Percentiles rank a stretch among this genome's conserved stretches.
Evolutionary conservation across 2,888 invertebrate genomes (phyloP).

Genomic region (Noctua pronuba): DNA sequence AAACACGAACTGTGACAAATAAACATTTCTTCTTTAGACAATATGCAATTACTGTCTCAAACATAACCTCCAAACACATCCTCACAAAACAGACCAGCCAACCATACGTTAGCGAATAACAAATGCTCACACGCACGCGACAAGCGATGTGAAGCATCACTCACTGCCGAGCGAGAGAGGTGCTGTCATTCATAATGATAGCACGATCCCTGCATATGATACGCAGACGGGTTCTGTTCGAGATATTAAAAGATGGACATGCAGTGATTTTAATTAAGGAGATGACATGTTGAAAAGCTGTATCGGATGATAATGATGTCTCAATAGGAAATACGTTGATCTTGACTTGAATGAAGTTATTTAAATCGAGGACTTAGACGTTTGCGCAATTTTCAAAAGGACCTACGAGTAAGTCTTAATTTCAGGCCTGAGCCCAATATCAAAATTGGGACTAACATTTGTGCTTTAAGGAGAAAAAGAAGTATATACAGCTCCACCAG

Average conservation of each 20-base stretch:
- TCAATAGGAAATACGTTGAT: background rate
- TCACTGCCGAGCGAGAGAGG: conserved; percentile 49
- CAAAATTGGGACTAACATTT: background rate
- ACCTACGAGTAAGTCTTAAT: background rate
- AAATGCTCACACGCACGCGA: conserved; percentile 57
- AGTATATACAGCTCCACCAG: background rate
- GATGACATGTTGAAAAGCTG: conserved; percentile 32
- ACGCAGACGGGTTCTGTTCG: conserved; percentile 30
- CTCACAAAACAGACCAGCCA: background rate
- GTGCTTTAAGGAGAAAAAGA: background rate
- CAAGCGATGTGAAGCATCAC: conserved; percentile 50
- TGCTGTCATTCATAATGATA: conserved; percentile 62
- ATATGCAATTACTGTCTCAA: background rate
- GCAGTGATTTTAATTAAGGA: conserved; percentile 30
- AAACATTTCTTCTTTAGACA: too few relatives aligned
- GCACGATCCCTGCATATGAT: conserved; percentile 53
- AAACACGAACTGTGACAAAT: background rate
- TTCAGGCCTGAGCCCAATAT: background rate
- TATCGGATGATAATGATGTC: conserved; percentile 12
- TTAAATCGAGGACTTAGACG: background rate
- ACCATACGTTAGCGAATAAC: conserved; percentile 30
- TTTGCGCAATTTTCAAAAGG: background rate
- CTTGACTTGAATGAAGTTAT: background rate
- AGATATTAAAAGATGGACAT: conserved; percentile 30
- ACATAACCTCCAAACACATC: background rate